Base-by-base conservation (phyloP, 2,797 vertebrate genomes). In the Platyrinchus mystaceus region DNA sequence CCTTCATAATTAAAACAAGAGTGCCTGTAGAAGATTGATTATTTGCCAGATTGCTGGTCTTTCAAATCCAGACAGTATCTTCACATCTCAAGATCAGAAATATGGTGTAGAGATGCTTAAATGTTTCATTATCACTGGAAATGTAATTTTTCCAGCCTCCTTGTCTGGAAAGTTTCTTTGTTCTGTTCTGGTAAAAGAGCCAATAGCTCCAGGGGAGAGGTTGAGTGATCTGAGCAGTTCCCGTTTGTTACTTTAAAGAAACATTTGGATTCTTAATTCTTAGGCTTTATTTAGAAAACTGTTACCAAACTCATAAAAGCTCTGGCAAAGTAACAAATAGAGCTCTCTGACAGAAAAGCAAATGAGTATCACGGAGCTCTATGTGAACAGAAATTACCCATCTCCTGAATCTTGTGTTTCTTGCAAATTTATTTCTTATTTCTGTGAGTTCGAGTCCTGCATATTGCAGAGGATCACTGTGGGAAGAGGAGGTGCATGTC, bases 1-100 rank as follows among this genome's bases (percentile, higher is more conserved):
- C 62, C 80, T 88, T 84, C 74, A 34, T 95, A 94, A 87, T 93
- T 95, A 95, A 95, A 94, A 64, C 37, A 58, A 18, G 87, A 86
- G 27, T 53, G 41, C 91, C 59, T 30, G 11, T 30, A 74, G 70
- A 87, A 91, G 56, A 77, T n/a, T 46, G 81, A 84, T 89, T 63
- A 37, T 86, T 87, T 94, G 56, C 59, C 50, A 84, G 53, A 36
- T 84, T 86, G 23, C 55, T 86, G 66, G 21, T 76, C 63, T 76
- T 90, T 82, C 43, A 53, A 26, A 53, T 76, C 17, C 0, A 52
- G 0, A 56, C 44, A 17, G 44, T 37, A 19, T 69, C 27, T 80
- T 84, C 36, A 52, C 63, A 60, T 53, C 47, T 53, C 74, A 74
- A 53, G 37, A 76, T 62, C 19, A 62, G 56, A 79, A 56, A 6